These are phyloP conservation scores for Nematostella vectensis DNA, from an alignment of 92 coral and sea anemone genomes.

Conservation along the genomic window DNA sequence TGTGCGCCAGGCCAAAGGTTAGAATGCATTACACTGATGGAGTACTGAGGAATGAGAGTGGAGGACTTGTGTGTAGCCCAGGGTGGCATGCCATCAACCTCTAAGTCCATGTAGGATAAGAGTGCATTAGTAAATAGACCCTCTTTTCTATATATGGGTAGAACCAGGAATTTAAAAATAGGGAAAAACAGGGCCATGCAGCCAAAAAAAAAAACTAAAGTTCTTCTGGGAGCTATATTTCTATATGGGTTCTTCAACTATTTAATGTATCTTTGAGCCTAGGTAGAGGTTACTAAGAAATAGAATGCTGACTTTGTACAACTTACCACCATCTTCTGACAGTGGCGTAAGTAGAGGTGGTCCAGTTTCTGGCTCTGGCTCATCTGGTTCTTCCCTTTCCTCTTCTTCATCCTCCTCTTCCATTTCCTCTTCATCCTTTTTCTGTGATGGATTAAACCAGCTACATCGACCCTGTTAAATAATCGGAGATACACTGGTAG, in stretches of 20 bases:
- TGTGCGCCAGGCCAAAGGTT: conserved; percentile 99
- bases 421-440: conserved; percentile 87
- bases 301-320: no score
- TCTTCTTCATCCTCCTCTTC: conserved; percentile 99
- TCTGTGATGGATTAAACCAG: conserved; percentile 88
- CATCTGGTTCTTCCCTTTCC: conserved; percentile 97
- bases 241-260: no score
- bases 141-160: no score
- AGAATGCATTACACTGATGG: conserved; percentile 84
- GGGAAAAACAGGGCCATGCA: no score
- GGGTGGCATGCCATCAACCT: conserved; percentile 92
- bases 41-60: conserved; percentile 74
- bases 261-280: no score
- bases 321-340: conserved; percentile 87
- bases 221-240: no score
- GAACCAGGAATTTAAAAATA: no score
- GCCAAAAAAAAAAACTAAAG: no score
- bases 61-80: conserved; percentile 90
- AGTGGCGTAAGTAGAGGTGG: conserved; percentile 93
- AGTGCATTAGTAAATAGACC: no score
- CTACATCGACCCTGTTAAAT: conserved; percentile 81
- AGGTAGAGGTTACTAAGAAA: no score
- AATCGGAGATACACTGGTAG: no score
- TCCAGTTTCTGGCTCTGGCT: conserved; percentile 97
- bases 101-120: conserved; percentile 47